Evolutionary conservation across 2,797 vertebrate genomes (phyloP).

Genomic region (Craterocephalus amniculus): DNA sequence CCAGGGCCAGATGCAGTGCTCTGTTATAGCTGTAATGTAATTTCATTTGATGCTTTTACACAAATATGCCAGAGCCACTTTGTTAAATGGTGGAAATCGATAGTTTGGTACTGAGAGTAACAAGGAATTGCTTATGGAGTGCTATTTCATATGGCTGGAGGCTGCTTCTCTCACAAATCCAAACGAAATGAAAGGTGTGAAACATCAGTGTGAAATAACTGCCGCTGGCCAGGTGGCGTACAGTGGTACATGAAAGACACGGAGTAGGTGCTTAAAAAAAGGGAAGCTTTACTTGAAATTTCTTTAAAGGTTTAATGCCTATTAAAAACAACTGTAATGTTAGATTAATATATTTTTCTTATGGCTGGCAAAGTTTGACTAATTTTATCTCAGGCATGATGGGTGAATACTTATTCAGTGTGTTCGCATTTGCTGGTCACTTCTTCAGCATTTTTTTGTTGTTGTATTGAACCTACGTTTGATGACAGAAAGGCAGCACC

Average conservation of each 20-base stretch:
- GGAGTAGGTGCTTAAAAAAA: neutral
- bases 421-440: neutral
- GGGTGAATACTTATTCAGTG: neutral
- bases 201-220: constrained; percentile 28
- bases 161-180: constrained; percentile 48
- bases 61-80: constrained; percentile 42
- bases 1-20: constrained; percentile 21
- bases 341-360: neutral
- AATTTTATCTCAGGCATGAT: neutral
- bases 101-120: constrained; percentile 44
- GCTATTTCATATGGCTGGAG: constrained; percentile 33
- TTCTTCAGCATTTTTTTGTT: neutral
- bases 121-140: constrained; percentile 46
- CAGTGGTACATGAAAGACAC: neutral
- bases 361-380: neutral
- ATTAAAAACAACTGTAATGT: neutral
- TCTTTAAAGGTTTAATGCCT: neutral
- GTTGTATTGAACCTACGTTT: constrained; percentile 87
- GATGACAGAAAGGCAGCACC: constrained; percentile 95
- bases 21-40: constrained; percentile 29
- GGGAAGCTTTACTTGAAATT: neutral
- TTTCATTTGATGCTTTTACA: constrained; percentile 56
- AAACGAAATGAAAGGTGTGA: constrained; percentile 33
- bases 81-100: constrained; percentile 55
- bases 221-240: neutral